Evolutionary conservation across 2,113 vertebrate species (phyloP).

Genomic region (Colistium nudipinnis): DNA sequence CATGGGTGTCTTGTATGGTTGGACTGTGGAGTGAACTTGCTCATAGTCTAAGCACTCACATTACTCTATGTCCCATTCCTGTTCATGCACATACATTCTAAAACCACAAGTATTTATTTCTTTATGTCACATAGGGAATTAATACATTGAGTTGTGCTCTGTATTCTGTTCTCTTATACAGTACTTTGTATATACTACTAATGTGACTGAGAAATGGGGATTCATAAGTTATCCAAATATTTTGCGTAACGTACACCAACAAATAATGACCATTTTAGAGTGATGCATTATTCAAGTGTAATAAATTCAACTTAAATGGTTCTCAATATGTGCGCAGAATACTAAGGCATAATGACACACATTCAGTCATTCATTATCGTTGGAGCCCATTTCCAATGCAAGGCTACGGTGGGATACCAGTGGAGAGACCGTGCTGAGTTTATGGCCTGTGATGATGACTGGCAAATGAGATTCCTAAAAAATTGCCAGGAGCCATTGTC

Average conservation of each 20-base stretch:
- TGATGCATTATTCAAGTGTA: constrained; percentile 43
- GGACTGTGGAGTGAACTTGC: too few relatives aligned
- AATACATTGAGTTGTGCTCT: not conserved
- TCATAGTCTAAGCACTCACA: too few relatives aligned
- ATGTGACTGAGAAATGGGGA: constrained; percentile 9
- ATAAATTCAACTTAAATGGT: constrained; percentile 40
- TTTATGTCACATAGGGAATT: too few relatives aligned
- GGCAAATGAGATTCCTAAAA: constrained; percentile 43
- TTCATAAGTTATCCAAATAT: constrained; percentile 18
- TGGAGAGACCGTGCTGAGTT: constrained; percentile 18
- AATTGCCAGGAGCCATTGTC: constrained; percentile 30
- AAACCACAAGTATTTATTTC: too few relatives aligned
- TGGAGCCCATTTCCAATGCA: constrained; percentile 19
- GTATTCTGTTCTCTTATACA: not conserved
- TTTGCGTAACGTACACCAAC: constrained; percentile 17
- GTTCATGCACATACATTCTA: too few relatives aligned
- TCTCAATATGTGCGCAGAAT: constrained; percentile 43
- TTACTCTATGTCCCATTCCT: too few relatives aligned
- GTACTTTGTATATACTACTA: not conserved
- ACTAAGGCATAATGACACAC: constrained; percentile 25
- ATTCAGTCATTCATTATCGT: constrained; percentile 18
- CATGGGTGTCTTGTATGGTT: too few relatives aligned
- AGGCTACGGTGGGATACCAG: constrained; percentile 3
- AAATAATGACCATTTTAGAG: constrained; percentile 34
- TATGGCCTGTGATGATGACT: constrained; percentile 32